These are phyloP conservation scores for Cariama cristata DNA, from an alignment of 2,113 vertebrate genomes.

Conservation along the genomic window DNA sequence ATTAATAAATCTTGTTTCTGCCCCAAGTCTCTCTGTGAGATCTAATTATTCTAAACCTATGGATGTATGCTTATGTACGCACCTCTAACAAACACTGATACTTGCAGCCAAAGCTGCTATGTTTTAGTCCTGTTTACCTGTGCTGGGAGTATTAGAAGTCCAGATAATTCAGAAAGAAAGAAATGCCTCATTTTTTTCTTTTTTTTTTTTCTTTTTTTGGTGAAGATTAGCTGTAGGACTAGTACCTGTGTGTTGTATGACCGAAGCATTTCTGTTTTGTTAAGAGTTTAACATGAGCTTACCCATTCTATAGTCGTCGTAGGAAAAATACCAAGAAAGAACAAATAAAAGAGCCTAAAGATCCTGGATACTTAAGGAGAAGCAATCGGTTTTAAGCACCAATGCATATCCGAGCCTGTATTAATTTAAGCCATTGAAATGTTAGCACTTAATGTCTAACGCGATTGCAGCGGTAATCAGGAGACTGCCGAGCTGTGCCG, in stretches of 20 bases:
- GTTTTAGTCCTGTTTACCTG: neutral
- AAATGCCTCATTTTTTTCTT: neutral
- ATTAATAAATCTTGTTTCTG: neutral
- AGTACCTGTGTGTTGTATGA: neutral
- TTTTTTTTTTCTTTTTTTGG: neutral
- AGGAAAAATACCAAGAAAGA: neutral
- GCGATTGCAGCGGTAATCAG: neutral
- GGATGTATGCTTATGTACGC: neutral
- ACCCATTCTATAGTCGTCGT: neutral
- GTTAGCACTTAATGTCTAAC: neutral
- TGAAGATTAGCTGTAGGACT: neutral
- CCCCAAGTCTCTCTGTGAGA: neutral
- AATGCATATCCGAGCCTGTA: neutral
- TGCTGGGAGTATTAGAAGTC: neutral
- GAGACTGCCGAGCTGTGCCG: neutral
- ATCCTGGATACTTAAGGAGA: neutral
- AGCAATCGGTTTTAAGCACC: neutral
- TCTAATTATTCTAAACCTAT: accelerated
- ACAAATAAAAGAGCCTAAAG: neutral
- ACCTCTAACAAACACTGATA: neutral
- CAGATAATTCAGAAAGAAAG: neutral
- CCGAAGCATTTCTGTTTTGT: neutral
- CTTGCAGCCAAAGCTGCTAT: neutral
- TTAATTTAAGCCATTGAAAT: neutral
- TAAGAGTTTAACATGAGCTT: neutral